Evolutionary conservation across 2,888 invertebrate species (phyloP).

Genomic region (Helicoverpa assulta): DNA sequence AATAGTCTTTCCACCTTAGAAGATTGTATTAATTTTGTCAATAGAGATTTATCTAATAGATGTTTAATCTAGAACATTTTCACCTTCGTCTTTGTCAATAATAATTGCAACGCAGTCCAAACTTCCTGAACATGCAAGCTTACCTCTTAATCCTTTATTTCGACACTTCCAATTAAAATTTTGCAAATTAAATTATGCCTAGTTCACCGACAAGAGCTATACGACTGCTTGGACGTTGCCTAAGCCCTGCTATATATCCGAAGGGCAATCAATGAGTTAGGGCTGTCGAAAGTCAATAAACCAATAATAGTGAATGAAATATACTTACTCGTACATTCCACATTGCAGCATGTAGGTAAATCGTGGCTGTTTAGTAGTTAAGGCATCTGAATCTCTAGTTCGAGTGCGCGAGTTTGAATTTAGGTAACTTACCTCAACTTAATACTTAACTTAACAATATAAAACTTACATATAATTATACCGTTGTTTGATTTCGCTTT

Average conservation of each 20-base stretch:
- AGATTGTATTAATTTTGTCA: neutral
- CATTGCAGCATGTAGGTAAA: no score
- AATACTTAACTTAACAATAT: no score
- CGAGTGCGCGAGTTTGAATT: no score
- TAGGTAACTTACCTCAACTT: no score
- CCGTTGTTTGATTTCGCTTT: no score
- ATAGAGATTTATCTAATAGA: neutral
- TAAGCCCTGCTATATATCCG: conserved; percentile 50
- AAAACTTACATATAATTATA: no score
- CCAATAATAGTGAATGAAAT: neutral
- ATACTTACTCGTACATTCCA: no score
- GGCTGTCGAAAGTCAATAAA: conserved; percentile 41
- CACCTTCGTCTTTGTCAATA: neutral
- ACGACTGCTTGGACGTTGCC: conserved; percentile 29
- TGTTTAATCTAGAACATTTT: conserved; percentile 7
- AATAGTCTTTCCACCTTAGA: no score
- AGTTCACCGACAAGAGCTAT: conserved; percentile 26
- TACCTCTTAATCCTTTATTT: conserved; percentile 41
- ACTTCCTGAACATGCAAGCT: conserved; percentile 8
- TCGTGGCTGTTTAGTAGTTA: no score
- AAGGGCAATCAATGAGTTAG: conserved; percentile 35
- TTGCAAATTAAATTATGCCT: conserved; percentile 19
- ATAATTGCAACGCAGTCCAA: conserved; percentile 3
- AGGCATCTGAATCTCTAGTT: no score
- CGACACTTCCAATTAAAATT: conserved; percentile 11